Base-by-base conservation (phyloP, 2,888 invertebrate genomes). In the Boloria selene region DNA sequence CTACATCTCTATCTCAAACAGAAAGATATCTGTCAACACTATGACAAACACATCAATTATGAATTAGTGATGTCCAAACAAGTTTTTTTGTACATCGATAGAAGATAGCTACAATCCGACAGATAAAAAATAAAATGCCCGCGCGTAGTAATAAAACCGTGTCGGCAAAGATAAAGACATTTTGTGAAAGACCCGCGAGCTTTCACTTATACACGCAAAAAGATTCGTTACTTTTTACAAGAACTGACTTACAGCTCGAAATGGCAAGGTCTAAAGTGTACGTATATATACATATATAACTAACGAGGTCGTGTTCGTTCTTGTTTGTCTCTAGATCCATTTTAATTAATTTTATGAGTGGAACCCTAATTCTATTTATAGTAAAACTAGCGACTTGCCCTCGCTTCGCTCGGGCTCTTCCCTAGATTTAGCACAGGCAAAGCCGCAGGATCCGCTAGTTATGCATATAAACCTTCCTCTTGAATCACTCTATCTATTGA, bases 91-190 rank as follows among this genome's bases (percentile, higher is more conserved):
- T 17, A 58, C 74, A 74, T 78, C 77, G 74, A 75, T 75, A 75
- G 76, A 81, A 79, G 74, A 73, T 72, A 73, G 73, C 73, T 72
- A 65, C 59, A 50, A 59, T 58, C 44, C 53, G 54, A n/a, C 50
- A 18, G 58, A 65, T 71, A 75, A 77, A 78, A 77, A 68, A 53
- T 61, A 68, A 68, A 68, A 76, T 77, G 70, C 74, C 71, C 73
- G 70, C 73, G 73, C 74, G 75, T 75, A 59, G 72, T 67, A 72
- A 73, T 75, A 78, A 76, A 75, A 75, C 74, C 71, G 71, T 66
- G 84, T 81, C 85, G 85, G 86, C 83, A 69, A 73, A 68, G 72
- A 83, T 85, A 87, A 86, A 86, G 87, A 85, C 85, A 86, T 87
- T 84, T 85, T 74, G 75, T 77, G 75, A 75, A 76, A 76, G 74